Conservation (phyloP, 2,888 invertebrate species). For the Lysandra bellargus region DNA sequence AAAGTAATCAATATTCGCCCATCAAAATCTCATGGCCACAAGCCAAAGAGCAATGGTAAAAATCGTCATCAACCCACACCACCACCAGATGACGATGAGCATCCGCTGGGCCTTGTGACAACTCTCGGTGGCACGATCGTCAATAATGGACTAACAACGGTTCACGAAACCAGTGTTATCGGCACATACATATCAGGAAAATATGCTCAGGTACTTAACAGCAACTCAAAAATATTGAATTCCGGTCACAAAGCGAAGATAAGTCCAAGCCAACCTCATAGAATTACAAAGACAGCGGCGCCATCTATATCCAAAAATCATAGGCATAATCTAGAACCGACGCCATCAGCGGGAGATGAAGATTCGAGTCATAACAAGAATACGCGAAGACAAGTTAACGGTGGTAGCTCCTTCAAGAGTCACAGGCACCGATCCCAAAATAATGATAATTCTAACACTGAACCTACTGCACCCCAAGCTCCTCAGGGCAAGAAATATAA, state of each 20-base stretch:
- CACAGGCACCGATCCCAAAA: constrained; percentile 67
- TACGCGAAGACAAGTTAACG: constrained; percentile 74
- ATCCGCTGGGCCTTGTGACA: constrained; percentile 90
- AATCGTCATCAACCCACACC: constrained; percentile 69
- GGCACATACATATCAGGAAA: constrained; percentile 93
- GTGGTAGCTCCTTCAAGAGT: constrained; percentile 80
- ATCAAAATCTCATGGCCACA: constrained; percentile 77
- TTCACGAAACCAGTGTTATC: constrained; percentile 94
- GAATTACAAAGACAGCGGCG: constrained; percentile 89
- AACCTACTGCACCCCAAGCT: constrained; percentile 52
- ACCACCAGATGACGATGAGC: constrained; percentile 81
- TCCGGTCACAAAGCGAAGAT: constrained; percentile 82
- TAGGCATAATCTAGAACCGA: constrained; percentile 83
- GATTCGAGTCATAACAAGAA: constrained; percentile 80
- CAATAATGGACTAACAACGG: constrained; percentile 89
- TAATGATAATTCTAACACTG: constrained; percentile 62
- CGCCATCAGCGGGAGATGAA: constrained; percentile 82
- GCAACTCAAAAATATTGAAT: constrained; percentile 85
- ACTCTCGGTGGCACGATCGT: constrained; percentile 91
- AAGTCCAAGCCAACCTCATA: constrained; percentile 83
- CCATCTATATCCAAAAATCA: constrained; percentile 80
- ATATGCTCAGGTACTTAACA: constrained; percentile 92
- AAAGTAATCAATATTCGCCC: constrained; percentile 90
- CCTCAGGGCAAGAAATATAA: constrained; percentile 71
- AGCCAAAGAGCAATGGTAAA: constrained; percentile 71